phyloP scores from a whole-genome alignment of 2,113 vertebrate genomes.

The Neogobius melanostomus region DNA sequence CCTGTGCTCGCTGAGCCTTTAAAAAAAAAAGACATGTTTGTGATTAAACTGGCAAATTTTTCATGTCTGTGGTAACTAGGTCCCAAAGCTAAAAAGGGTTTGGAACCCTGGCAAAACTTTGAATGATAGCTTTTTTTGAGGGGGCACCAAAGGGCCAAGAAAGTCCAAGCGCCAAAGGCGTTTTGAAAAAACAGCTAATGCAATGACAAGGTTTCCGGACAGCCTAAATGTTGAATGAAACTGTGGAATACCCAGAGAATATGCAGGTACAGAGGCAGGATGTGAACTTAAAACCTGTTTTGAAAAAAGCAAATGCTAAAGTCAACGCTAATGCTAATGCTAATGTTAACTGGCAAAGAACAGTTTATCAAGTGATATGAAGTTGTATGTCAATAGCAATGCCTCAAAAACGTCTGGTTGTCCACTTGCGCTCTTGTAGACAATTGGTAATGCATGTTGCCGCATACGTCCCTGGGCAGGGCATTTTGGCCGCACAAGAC shows the following conservation, averaged over 20 bases:
- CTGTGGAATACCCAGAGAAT: not conserved
- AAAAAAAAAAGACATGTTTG: too few species aligned
- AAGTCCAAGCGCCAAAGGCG: not conserved
- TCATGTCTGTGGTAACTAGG: too few species aligned
- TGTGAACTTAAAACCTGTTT: not conserved
- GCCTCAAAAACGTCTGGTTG: not conserved
- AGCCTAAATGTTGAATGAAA: not conserved
- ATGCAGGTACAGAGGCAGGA: not conserved
- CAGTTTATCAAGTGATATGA: not conserved
- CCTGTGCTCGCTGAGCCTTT: not conserved
- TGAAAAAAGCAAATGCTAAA: not conserved
- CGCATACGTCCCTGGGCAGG: not conserved
- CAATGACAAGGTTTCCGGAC: not conserved
- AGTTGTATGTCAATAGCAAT: not conserved
- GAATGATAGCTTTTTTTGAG: not conserved
- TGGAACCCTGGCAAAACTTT: not conserved
- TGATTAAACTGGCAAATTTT: too few species aligned
- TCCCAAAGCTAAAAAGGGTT: too few species aligned
- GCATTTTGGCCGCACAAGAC: slow-evolving; percentile 7
- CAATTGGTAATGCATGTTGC: not conserved
- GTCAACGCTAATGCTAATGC: not conserved
- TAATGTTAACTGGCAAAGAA: not conserved
- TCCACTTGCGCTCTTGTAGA: not conserved
- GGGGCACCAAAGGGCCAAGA: not conserved
- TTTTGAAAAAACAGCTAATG: not conserved